phyloP scores from a whole-genome alignment of 2,797 vertebrate genomes.

The Myiotriccus ornatus region DNA sequence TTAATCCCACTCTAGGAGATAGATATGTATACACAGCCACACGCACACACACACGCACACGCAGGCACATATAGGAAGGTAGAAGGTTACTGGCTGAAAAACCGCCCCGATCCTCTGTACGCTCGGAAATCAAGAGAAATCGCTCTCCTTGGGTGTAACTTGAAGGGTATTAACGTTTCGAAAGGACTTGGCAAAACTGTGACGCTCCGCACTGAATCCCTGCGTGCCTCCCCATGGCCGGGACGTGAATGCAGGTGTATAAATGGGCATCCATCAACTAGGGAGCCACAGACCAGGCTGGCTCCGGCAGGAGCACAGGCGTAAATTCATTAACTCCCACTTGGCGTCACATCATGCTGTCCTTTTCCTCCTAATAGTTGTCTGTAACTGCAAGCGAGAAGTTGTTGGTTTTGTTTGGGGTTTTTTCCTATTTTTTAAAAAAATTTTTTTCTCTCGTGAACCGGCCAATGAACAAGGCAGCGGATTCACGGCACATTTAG shows the following conservation, averaged over 20 bases:
- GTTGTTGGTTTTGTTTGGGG: neutral
- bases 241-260: conserved; percentile 67
- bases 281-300: neutral
- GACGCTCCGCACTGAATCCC: neutral
- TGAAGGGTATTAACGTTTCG: conserved; percentile 51
- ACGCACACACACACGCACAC: conserved; percentile 71
- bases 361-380: neutral
- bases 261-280: conserved; percentile 12
- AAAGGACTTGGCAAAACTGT: conserved; percentile 48
- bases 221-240: conserved; percentile 20
- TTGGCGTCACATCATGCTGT: conserved; percentile 7
- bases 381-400: conserved; percentile 7
- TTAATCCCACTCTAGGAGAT: conserved; percentile 84
- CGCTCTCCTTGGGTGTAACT: conserved; percentile 43
- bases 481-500: neutral
- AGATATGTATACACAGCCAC: conserved; percentile 46
- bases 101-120: conserved; percentile 68
- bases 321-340: conserved; percentile 26
- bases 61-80: conserved; percentile 70
- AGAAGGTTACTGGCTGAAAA: conserved; percentile 74
- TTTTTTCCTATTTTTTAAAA: neutral
- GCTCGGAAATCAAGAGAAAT: conserved; percentile 67
- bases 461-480: neutral
- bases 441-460: neutral
- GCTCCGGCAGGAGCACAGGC: conserved; percentile 1